Percentiles rank a stretch among this genome's conserved stretches.
Conservation (phyloP, 2,113 vertebrate species). For the Guaruba guarouba region DNA sequence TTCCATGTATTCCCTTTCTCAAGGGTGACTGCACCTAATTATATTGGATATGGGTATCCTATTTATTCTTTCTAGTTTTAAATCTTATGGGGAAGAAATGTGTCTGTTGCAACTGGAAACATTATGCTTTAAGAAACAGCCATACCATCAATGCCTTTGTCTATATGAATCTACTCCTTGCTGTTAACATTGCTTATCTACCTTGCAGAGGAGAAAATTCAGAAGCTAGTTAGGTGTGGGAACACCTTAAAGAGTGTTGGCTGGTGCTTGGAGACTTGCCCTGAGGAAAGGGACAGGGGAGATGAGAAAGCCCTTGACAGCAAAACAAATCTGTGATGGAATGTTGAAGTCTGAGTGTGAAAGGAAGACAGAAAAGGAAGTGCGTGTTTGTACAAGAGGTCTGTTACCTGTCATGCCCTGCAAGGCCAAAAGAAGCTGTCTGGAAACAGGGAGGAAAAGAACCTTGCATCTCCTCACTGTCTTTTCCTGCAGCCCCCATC, state of each 20-base stretch:
- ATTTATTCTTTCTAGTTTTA: neutral
- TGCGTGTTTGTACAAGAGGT: neutral
- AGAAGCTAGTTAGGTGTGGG: neutral
- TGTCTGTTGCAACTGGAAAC: neutral
- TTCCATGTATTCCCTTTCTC: slow-evolving; percentile 16
- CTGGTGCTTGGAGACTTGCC: neutral
- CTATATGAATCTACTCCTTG: neutral
- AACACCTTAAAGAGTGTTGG: neutral
- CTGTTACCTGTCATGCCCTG: neutral
- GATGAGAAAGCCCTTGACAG: neutral
- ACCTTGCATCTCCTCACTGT: neutral
- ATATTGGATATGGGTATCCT: neutral
- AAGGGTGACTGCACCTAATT: slow-evolving; percentile 29
- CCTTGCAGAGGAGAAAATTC: neutral
- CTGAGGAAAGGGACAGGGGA: neutral
- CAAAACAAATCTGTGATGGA: neutral
- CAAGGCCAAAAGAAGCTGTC: neutral
- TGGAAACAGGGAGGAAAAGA: neutral
- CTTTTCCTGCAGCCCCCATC: neutral
- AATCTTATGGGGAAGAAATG: neutral
- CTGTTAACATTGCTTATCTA: neutral
- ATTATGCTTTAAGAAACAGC: neutral
- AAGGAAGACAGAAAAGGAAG: neutral
- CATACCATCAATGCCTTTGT: neutral
- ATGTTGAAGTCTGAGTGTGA: neutral